Conservation (phyloP, 2,113 vertebrate species). For the Spea multiplicata region DNA sequence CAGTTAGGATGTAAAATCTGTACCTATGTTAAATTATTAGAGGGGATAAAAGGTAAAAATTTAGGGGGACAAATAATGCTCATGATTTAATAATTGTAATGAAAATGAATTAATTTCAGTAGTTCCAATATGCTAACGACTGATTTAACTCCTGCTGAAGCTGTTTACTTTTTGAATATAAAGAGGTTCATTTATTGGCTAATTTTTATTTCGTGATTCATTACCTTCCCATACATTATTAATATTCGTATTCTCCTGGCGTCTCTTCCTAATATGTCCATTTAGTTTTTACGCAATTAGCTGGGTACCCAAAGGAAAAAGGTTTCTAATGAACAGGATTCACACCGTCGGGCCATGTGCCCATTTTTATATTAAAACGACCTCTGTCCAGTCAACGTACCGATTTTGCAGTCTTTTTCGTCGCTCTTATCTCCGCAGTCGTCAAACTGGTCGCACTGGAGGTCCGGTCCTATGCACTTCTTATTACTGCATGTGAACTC, state of each 20-base stretch:
- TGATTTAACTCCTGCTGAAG: neutral
- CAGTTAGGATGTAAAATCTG: no score
- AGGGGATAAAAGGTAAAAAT: no score
- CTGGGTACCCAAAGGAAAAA: no score
- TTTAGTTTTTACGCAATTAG: no score
- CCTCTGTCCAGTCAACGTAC: conserved; percentile 65
- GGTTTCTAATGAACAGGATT: no score
- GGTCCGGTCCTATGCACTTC: conserved; percentile 80
- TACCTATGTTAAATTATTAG: no score
- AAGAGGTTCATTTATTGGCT: neutral
- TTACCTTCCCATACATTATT: no score
- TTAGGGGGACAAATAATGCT: no score
- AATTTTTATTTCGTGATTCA: neutral
- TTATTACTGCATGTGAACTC: conserved; percentile 88
- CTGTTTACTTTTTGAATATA: neutral
- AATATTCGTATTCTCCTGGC: no score
- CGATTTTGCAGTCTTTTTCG: conserved; percentile 85
- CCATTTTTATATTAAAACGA: neutral
- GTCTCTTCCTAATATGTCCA: no score
- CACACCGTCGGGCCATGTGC: no score
- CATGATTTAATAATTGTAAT: no score
- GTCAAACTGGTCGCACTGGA: conserved; percentile 88
- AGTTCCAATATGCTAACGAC: neutral
- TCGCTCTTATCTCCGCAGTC: conserved; percentile 96
- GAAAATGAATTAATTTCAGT: neutral